Evolutionary conservation across 2,797 vertebrate genomes (phyloP).

Genomic region (Sebastes nivosus): DNA sequence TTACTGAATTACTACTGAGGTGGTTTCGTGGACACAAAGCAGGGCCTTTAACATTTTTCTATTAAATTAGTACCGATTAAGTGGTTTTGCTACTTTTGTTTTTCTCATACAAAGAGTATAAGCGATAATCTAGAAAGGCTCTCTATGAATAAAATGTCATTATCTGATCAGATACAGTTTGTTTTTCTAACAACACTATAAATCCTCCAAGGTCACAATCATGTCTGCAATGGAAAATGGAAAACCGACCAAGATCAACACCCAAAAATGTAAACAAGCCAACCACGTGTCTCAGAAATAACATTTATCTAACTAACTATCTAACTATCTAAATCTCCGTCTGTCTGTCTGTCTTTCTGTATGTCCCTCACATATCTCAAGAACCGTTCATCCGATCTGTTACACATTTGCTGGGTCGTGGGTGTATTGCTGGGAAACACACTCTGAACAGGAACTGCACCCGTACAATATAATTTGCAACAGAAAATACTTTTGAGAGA

Average conservation of each 20-base stretch:
- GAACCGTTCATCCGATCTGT: too few relatives aligned
- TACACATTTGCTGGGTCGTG: too few relatives aligned
- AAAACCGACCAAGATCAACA: not conserved
- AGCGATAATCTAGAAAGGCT: not conserved
- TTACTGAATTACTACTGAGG: not conserved
- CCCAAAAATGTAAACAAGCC: not conserved
- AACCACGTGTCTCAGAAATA: not conserved
- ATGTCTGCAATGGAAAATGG: not conserved
- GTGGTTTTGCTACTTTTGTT: not conserved
- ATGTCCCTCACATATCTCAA: too few relatives aligned
- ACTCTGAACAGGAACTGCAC: too few relatives aligned
- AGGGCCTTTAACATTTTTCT: not conserved
- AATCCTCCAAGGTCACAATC: constrained; percentile 21
- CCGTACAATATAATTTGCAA: not conserved
- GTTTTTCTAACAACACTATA: not conserved
- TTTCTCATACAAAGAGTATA: not conserved
- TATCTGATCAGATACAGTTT: constrained; percentile 6
- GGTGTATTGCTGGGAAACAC: too few relatives aligned
- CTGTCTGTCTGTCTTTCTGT: too few relatives aligned
- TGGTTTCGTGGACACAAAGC: not conserved
- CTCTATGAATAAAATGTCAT: not conserved
- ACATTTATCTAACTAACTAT: not conserved
- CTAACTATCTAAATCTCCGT: too few relatives aligned
- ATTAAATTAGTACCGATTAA: not conserved
- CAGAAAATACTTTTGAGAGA: not conserved